Conservation (phyloP, 2,113 vertebrate species). For the Gopherus evgoodei region DNA sequence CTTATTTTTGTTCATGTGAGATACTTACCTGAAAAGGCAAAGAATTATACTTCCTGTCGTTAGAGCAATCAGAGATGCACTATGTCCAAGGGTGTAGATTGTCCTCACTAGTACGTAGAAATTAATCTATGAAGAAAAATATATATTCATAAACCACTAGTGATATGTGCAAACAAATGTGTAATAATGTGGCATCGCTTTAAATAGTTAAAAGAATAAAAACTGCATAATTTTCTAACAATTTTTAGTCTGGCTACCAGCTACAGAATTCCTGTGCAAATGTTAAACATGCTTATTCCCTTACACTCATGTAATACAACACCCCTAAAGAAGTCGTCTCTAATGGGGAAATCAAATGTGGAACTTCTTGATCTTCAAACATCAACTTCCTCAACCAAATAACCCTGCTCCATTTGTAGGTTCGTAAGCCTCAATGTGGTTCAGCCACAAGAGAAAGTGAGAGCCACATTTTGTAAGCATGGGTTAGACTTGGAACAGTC, state of each 20-base stretch:
- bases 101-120: constrained; percentile 91
- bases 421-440: not conserved
- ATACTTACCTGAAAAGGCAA: constrained; percentile 87
- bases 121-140: constrained; percentile 76
- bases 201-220: constrained; percentile 1
- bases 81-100: constrained; percentile 92
- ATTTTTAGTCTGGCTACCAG: not conserved
- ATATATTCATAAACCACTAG: not conserved
- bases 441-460: not conserved
- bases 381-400: not conserved
- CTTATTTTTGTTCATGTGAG: not conserved
- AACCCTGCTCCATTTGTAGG: not conserved
- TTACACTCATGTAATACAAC: not conserved
- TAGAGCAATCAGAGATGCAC: constrained; percentile 89
- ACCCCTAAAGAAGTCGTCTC: not conserved
- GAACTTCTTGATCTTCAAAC: not conserved
- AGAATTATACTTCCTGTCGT: constrained; percentile 90
- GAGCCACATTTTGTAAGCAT: not conserved
- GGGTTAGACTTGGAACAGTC: not conserved
- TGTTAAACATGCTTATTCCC: not conserved
- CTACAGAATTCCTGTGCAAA: not conserved
- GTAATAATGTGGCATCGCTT: not conserved
- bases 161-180: not conserved
- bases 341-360: not conserved
- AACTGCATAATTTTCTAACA: constrained; percentile 2